Conservation (phyloP, 2,888 invertebrate genomes). For the Tuberolachnus salignus region DNA sequence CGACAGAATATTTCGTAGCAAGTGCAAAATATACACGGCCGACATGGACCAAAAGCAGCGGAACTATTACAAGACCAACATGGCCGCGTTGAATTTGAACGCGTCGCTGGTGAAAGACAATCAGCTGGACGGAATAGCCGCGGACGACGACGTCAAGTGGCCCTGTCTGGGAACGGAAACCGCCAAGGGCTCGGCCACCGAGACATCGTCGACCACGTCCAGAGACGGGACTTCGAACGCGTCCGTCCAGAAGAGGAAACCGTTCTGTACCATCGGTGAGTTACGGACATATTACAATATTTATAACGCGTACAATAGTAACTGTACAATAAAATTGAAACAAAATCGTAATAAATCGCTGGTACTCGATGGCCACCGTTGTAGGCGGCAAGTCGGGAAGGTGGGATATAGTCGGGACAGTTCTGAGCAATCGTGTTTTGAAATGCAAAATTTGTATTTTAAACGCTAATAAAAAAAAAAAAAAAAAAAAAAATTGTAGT, state of each 20-base stretch:
- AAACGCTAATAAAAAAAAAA: too few relatives aligned
- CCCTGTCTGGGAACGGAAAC: conserved; percentile 17
- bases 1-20: too few relatives aligned
- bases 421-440: too few relatives aligned
- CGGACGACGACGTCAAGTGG: conserved; percentile 44
- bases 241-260: conserved; percentile 31
- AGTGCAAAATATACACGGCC: background rate
- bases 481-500: too few relatives aligned
- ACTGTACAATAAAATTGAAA: too few relatives aligned
- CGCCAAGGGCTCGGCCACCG: conserved; percentile 14
- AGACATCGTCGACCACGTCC: conserved; percentile 35
- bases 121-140: background rate
- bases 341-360: too few relatives aligned
- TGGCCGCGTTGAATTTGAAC: conserved; percentile 37
- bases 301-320: too few relatives aligned
- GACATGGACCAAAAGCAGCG: conserved; percentile 34
- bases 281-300: background rate
- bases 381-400: too few relatives aligned
- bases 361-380: too few relatives aligned
- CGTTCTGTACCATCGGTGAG: conserved; percentile 48
- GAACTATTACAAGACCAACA: conserved; percentile 43
- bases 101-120: conserved; percentile 31
- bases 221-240: conserved; percentile 21
- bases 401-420: too few relatives aligned
- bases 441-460: too few relatives aligned